Evolutionary conservation across 2,888 invertebrate species (phyloP).

Genomic region (Cataglyphis albicans): DNA sequence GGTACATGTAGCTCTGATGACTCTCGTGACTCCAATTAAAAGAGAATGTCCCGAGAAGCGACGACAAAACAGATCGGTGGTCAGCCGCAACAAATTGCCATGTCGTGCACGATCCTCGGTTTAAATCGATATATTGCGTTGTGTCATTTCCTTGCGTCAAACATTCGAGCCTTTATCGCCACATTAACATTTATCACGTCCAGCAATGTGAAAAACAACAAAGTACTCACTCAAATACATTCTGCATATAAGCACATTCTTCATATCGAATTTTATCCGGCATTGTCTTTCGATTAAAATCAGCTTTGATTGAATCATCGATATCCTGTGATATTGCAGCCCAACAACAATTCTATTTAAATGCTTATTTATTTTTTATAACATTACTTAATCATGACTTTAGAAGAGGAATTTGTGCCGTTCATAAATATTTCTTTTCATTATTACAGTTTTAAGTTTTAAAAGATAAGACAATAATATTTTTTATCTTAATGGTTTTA

Average conservation of each 20-base stretch:
- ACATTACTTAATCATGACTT: not conserved
- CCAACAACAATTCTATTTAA: slow-evolving; percentile 32
- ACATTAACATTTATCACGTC: slow-evolving; percentile 27
- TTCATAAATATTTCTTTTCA: not conserved
- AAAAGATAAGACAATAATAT: not conserved
- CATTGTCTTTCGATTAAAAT: slow-evolving; percentile 29
- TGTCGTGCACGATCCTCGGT: slow-evolving; percentile 11
- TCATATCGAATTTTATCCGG: slow-evolving; percentile 35
- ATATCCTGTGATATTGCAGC: slow-evolving; percentile 12
- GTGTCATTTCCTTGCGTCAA: slow-evolving; percentile 48
- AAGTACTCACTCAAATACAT: slow-evolving; percentile 37
- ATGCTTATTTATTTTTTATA: not conserved
- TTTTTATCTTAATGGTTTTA: not conserved
- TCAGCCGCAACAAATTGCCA: slow-evolving; percentile 15
- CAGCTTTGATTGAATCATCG: slow-evolving; percentile 39
- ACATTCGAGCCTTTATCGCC: slow-evolving; percentile 42
- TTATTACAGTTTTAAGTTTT: not conserved
- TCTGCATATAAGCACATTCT: slow-evolving; percentile 20
- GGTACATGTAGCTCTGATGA: not conserved
- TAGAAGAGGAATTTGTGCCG: not conserved
- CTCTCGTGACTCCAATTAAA: slow-evolving; percentile 11
- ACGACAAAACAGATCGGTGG: slow-evolving; percentile 6
- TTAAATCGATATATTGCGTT: slow-evolving; percentile 46
- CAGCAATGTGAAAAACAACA: not conserved
- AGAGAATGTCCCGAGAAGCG: not conserved